These are phyloP conservation scores for Rhagonycha lutea DNA, from an alignment of 2,888 invertebrate species.

Conservation along the genomic window DNA sequence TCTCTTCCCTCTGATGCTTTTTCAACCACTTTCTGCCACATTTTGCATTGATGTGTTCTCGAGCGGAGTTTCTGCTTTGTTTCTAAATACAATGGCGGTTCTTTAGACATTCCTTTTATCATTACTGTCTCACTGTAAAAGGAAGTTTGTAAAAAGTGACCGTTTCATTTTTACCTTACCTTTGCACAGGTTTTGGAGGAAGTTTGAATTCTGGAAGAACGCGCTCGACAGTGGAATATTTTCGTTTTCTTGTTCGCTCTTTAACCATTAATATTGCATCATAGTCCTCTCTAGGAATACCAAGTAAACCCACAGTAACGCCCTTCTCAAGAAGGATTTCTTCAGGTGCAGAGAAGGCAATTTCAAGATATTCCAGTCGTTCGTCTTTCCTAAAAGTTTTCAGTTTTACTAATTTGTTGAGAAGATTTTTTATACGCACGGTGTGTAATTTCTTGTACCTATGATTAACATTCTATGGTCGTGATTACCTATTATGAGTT, in stretches of 20 bases:
- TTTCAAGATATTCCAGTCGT: conserved; percentile 59
- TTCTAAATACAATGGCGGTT: conserved; percentile 40
- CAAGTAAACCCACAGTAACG: conserved; percentile 64
- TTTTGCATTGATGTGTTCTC: conserved; percentile 42
- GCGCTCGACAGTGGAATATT: conserved; percentile 28
- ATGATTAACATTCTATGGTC: conserved; percentile 64
- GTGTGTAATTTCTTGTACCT: conserved; percentile 52
- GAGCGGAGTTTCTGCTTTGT: conserved; percentile 35
- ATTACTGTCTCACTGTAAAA: conserved; percentile 38
- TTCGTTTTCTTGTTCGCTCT: conserved; percentile 42
- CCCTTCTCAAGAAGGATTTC: conserved; percentile 55
- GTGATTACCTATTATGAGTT: conserved; percentile 62
- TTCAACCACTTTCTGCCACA: conserved; percentile 43
- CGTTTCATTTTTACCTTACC: conserved; percentile 12
- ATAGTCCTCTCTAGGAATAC: conserved; percentile 59
- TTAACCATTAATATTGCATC: conserved; percentile 60
- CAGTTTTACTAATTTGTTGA: background rate
- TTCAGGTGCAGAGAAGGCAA: conserved; percentile 61
- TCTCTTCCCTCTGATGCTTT: conserved; percentile 18
- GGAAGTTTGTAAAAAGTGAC: conserved; percentile 1
- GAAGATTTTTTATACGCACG: conserved; percentile 37
- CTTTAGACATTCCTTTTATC: conserved; percentile 39
- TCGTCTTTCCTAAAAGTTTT: conserved; percentile 46
- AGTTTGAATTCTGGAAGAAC: conserved; percentile 42
- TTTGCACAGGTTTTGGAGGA: conserved; percentile 38